phyloP scores from a whole-genome alignment of 2,113 vertebrate genomes.

The Catharus minimus region DNA sequence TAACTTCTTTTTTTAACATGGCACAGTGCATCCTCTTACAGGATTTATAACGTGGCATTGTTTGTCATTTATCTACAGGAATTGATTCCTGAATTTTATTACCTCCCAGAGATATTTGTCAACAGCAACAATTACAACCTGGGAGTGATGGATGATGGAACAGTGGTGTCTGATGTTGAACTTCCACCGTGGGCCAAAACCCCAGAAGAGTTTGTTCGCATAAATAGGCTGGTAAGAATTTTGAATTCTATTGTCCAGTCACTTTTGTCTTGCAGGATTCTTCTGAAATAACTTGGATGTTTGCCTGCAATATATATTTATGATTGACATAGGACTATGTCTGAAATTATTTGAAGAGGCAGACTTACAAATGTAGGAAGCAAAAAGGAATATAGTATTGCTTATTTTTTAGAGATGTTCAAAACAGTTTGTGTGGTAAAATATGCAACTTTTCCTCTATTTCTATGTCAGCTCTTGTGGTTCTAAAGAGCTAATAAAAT shows the following conservation, averaged over 20 bases:
- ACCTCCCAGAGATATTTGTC: slow-evolving; percentile 98
- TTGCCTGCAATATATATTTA: background rate
- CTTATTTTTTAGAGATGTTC: too few species aligned
- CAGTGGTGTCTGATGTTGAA: slow-evolving; percentile 93
- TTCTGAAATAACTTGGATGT: slow-evolving; percentile 13
- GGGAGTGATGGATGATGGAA: slow-evolving; percentile 97
- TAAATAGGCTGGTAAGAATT: slow-evolving; percentile 91
- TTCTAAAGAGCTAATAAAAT: background rate
- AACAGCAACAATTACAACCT: slow-evolving; percentile 95
- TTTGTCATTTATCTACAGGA: slow-evolving; percentile 82
- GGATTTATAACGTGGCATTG: slow-evolving; percentile 40
- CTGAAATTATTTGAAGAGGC: background rate
- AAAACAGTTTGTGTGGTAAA: background rate
- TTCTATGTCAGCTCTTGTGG: background rate
- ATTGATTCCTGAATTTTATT: slow-evolving; percentile 98
- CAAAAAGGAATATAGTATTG: background rate
- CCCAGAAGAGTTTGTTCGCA: slow-evolving; percentile 95
- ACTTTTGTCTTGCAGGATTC: background rate
- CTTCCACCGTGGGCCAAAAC: slow-evolving; percentile 98
- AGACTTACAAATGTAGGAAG: background rate
- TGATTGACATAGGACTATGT: background rate
- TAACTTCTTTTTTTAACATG: background rate
- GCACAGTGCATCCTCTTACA: background rate
- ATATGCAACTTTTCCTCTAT: background rate
- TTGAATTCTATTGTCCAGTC: slow-evolving; percentile 7